Base-by-base conservation (phyloP, 2,797 vertebrate species). In the Adelosebastes latens region DNA sequence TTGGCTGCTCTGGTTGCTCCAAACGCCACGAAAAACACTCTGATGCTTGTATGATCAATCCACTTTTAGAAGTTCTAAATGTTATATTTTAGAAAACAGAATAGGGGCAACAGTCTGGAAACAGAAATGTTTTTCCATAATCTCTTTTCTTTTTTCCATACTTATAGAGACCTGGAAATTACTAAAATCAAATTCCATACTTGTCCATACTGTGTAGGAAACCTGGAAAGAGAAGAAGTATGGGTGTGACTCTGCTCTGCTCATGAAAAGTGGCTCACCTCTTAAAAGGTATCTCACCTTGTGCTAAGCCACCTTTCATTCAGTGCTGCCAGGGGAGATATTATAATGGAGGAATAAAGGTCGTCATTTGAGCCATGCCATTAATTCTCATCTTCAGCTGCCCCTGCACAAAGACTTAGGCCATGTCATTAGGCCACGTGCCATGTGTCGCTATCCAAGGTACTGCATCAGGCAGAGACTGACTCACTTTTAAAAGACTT, bases 381-480 rank as follows among this genome's bases (percentile, higher is more conserved):
- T 84, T 88, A 82, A 83, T 89, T 92, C 82, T 84, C 82, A 89
- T 84, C 87, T 77, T 80, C 69, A 66, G 32, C 77, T 75, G 52
- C 49, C 68, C 78, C 42, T 63, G 71, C 53, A 79, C 78, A 81
- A 86, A 87, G 71, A 70, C 81, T 65, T 22, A 62, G 36, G 39
- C 75, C 68, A 65, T 77, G 75, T 42, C 71, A 75, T 75, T 71
- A 86, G 86, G 75, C 76, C 75, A 77, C 13, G 13, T 74, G 87
- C 81, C 75, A 80, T 49, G 70, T 60, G 74, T 65, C 32, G 22
- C 63, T 56, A 31, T 79, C 71, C 56, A 71, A 77, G 67, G 63
- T 27, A 71, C 65, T 42, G 34, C 60, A 73, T 63, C 58, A 69
- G 36, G 52, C 16, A 36, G 76, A 79, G 59, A 53, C 12, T 14